Percentiles rank a stretch among this genome's conserved stretches.
Evolutionary conservation across 2,888 invertebrate genomes (phyloP).

Genomic region (Leuctra nigra): DNA sequence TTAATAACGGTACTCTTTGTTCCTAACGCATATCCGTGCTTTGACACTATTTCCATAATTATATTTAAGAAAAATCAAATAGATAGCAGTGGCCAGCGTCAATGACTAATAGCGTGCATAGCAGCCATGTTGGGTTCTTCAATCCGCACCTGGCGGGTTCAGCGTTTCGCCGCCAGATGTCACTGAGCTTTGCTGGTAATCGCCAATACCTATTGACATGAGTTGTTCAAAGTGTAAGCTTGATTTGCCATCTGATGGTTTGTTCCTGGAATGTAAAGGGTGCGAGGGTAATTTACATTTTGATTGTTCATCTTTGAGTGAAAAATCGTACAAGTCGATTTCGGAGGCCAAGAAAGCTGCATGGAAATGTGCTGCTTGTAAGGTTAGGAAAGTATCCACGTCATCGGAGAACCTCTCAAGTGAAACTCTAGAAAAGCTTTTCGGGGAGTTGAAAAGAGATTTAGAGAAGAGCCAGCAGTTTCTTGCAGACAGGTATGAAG

Average conservation of each 20-base stretch:
- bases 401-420: background rate
- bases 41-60: too few relatives aligned
- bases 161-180: too few relatives aligned
- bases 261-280: background rate
- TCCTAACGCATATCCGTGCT: too few relatives aligned
- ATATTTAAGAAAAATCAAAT: too few relatives aligned
- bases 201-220: too few relatives aligned
- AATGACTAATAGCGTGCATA: too few relatives aligned
- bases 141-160: too few relatives aligned
- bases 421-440: background rate
- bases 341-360: background rate
- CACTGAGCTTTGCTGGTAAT: too few relatives aligned
- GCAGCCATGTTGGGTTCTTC: too few relatives aligned
- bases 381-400: background rate
- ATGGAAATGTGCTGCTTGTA: background rate
- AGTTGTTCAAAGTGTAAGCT: too few relatives aligned
- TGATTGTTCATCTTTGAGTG: background rate
- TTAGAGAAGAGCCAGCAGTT: constrained; percentile 1
- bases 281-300: background rate
- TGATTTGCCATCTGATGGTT: background rate
- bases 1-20: too few relatives aligned
- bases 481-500: background rate
- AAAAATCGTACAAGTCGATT: background rate
- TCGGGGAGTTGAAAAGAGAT: background rate
- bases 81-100: too few relatives aligned